Conservation (phyloP, 2,113 vertebrate species). For the Phalacrocorax pelagicus region DNA sequence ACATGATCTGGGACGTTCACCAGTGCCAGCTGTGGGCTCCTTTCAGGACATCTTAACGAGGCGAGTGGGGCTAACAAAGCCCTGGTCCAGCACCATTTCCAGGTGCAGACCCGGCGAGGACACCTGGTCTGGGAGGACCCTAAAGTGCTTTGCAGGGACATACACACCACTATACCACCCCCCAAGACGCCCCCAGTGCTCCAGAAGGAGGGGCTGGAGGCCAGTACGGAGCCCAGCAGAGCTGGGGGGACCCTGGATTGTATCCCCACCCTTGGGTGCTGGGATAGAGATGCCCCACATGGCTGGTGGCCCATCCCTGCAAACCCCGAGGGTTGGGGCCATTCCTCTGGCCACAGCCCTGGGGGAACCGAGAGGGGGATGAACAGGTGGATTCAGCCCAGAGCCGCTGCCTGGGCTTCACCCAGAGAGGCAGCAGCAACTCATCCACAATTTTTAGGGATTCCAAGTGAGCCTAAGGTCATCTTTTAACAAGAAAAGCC, state of each 20-base stretch:
- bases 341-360: background rate
- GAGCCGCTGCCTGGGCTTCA: background rate
- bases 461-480: background rate
- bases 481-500: background rate
- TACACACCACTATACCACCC: too few species aligned
- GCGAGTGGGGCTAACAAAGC: accelerated
- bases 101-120: background rate
- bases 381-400: background rate
- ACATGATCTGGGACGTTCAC: accelerated
- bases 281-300: background rate
- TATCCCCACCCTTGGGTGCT: background rate
- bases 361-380: background rate
- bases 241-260: background rate
- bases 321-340: background rate
- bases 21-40: background rate
- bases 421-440: background rate
- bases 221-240: background rate
- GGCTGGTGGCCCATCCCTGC: background rate
- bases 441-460: background rate
- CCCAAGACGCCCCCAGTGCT: background rate
- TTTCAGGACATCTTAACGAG: accelerated
- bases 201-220: background rate
- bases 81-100: background rate
- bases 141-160: conserved; percentile 49
- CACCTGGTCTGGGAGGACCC: background rate